Conservation (phyloP, 2,113 vertebrate species). For the Dicaeum eximium region DNA sequence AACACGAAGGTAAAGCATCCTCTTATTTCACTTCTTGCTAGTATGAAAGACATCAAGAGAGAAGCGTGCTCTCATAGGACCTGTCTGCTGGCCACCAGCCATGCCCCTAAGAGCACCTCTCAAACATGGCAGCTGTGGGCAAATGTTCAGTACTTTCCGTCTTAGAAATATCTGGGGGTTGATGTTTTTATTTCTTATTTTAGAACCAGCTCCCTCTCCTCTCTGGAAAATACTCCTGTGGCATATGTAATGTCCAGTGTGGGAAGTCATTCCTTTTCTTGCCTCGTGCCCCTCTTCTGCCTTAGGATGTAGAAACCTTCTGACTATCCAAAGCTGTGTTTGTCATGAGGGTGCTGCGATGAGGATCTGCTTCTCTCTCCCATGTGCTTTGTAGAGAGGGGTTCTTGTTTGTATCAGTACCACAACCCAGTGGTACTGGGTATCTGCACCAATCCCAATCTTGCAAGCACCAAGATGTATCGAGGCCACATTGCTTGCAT, state of each 20-base stretch:
- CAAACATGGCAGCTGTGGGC: not conserved
- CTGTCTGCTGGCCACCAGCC: not conserved
- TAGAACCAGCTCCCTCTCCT: not conserved
- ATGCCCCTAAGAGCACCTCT: not conserved
- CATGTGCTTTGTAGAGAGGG: not conserved
- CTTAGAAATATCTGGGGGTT: not conserved
- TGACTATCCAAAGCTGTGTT: not conserved
- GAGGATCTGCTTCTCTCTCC: not conserved
- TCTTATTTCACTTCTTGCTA: conserved; percentile 24
- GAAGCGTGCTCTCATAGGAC: not conserved
- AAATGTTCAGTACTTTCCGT: not conserved
- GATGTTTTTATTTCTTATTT: not conserved
- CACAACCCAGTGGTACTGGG: not conserved
- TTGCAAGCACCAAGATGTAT: not conserved
- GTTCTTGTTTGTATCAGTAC: not conserved
- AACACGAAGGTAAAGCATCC: conserved; percentile 68
- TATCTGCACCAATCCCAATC: not conserved
- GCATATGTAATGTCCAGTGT: not conserved
- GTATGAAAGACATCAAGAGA: not conserved
- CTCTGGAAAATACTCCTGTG: not conserved
- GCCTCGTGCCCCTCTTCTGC: not conserved
- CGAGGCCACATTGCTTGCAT: not conserved
- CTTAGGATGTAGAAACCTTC: not conserved
- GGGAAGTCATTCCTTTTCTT: not conserved
- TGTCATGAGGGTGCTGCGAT: not conserved